Evolutionary conservation across 2,888 invertebrate species (phyloP).

Genomic region (Noctua fimbriata): DNA sequence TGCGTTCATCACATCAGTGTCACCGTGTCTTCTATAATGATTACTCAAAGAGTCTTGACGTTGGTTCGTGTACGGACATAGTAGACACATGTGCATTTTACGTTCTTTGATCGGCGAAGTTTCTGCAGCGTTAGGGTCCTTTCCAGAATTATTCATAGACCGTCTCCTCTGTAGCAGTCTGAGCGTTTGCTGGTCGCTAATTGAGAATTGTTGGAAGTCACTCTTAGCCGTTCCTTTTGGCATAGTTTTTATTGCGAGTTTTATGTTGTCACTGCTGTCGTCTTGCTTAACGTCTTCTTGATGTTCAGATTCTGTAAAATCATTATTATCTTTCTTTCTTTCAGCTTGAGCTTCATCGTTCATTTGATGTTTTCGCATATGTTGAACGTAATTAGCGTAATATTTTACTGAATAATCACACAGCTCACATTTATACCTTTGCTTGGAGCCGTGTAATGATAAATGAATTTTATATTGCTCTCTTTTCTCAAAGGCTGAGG

Average conservation of each 20-base stretch:
- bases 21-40: conserved; percentile 93
- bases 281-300: conserved; percentile 76
- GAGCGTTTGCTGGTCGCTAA: conserved; percentile 92
- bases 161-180: conserved; percentile 90
- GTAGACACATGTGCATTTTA: conserved; percentile 92
- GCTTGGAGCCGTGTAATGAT: conserved; percentile 95
- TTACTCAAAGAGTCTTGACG: conserved; percentile 93
- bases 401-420: conserved; percentile 97
- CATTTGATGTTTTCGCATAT: conserved; percentile 94
- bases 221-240: conserved; percentile 84
- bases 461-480: conserved; percentile 96
- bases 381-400: conserved; percentile 95
- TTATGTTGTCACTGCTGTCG: conserved; percentile 80
- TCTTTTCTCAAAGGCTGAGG: conserved; percentile 96
- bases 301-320: conserved; percentile 74
- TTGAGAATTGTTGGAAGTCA: conserved; percentile 90
- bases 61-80: conserved; percentile 95
- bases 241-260: conserved; percentile 87
- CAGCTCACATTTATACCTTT: conserved; percentile 94
- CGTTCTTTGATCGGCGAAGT: conserved; percentile 89
- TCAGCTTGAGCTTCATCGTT: conserved; percentile 92
- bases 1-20: conserved; percentile 90
- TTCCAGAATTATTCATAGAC: conserved; percentile 81
- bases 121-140: conserved; percentile 82
- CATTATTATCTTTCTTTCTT: conserved; percentile 83